Evolutionary conservation across 2,797 vertebrate species (phyloP).

Genomic region (Galago senegalensis): DNA sequence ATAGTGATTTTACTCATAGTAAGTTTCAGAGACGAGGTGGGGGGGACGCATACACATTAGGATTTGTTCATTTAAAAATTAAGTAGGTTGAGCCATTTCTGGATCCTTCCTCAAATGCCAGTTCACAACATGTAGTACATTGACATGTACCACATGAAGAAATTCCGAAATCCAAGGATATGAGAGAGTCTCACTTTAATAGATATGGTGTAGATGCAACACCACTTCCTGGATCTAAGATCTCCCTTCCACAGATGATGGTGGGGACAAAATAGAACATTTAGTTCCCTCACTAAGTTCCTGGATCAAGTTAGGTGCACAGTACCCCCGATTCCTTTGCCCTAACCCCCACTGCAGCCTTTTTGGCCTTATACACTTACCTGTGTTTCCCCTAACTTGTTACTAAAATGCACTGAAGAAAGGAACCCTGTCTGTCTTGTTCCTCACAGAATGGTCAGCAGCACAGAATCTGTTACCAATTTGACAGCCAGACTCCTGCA

Average conservation of each 20-base stretch:
- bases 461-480: background rate
- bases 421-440: background rate
- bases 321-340: background rate
- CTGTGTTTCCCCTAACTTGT: background rate
- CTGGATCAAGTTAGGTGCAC: background rate
- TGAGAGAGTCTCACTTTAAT: background rate
- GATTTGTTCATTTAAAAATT: conserved; percentile 64
- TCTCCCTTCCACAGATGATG: conserved; percentile 18
- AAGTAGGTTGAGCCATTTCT: conserved; percentile 47
- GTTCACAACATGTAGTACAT: background rate
- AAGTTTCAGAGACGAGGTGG: conserved; percentile 46
- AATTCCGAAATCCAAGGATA: background rate
- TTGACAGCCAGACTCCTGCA: background rate
- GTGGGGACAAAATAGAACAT: background rate
- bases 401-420: background rate
- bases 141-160: background rate
- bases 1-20: conserved; percentile 51
- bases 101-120: background rate
- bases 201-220: background rate
- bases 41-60: accelerated
- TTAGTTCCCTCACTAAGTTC: background rate
- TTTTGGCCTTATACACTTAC: background rate
- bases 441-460: background rate
- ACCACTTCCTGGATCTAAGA: background rate
- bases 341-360: background rate